These are phyloP conservation scores for Chrysogorgia sp. DNA, from an alignment of 92 coral and sea anemone genomes.

Conservation along the genomic window DNA sequence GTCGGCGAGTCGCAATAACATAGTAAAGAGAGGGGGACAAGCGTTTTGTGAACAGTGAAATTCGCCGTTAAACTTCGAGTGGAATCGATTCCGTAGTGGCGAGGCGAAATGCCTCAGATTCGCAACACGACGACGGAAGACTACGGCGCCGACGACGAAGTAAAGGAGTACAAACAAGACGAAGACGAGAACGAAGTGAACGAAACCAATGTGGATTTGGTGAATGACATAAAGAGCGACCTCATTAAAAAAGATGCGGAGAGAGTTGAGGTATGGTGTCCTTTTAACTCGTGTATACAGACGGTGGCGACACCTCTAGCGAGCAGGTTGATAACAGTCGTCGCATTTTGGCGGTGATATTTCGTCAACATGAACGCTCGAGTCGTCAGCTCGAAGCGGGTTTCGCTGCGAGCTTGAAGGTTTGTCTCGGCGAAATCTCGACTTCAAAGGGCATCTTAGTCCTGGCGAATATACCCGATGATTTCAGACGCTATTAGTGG, in stretches of 20 bases:
- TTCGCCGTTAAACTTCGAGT: not conserved
- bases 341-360: not conserved
- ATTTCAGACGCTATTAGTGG: conserved; percentile 41
- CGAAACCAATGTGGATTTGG: conserved; percentile 93
- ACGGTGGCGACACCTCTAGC: conserved; percentile 1
- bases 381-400: not conserved
- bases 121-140: conserved; percentile 92
- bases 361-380: not conserved
- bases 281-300: conserved; percentile 18
- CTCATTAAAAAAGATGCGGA: conserved; percentile 99
- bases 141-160: conserved; percentile 97
- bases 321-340: not conserved
- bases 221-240: conserved; percentile 98
- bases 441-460: conserved; percentile 45
- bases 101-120: conserved; percentile 88
- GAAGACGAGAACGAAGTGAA: conserved; percentile 95
- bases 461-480: conserved; percentile 42
- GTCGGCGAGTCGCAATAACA: conserved; percentile 75
- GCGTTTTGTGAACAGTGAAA: not conserved
- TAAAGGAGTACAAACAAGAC: conserved; percentile 93
- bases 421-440: conserved; percentile 45
- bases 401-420: not conserved
- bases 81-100: not conserved
- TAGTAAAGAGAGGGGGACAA: conserved; percentile 58
- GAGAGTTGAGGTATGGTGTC: conserved; percentile 75